Base-by-base conservation (phyloP, 1,140 invertebrate species). In the Ditylenchus dipsaci region DNA sequence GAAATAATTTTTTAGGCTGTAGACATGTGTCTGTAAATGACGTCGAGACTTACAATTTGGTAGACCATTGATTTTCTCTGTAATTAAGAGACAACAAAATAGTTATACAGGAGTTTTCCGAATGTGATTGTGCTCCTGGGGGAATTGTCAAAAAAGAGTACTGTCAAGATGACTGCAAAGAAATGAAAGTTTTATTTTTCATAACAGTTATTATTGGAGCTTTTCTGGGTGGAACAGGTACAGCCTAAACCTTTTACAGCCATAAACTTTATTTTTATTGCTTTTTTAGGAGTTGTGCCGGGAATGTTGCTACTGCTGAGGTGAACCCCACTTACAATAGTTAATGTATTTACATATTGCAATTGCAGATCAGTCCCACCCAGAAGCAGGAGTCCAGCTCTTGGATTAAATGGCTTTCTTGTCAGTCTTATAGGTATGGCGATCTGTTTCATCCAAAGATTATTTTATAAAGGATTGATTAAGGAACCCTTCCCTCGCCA, bases 401-500 rank as follows among this genome's bases (percentile, higher is more conserved):
- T 82, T 11, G 80, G 80, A n/a, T 72, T 82, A 30, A 76, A 82
- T 33, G 80, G 80, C n/a, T 82, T 82, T 29, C 49, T 83, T 30
- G 80, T 82, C 26, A 67, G 63, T 60, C 68, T 78, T 13, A 65
- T 83, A 27, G 78, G 67, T n/a, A n/a, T 68, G 38, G 64, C n/a
- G 23, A 26, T 19, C 21, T 38, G 3, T 38, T 53, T 53, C 15
- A 7, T 11, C 1, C 26, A 70, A 30, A 68, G 15, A 67, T 29
- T 30, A 1, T 30, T 5, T 66, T 1, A 29, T 1, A 66, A 68
- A 26, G 21, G 11, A 38, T 17, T n/a, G 26, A 11, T 30, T 23
- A 33, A 69, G 69, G 78, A 9, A 83, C 82, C 11, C 76, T 84
- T 9, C 84, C 84, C 15, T 84, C 84, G n/a, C 84, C 84, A 0